Evolutionary conservation across 2,888 invertebrate species (phyloP), one percentile per base, ranked within the genome.

Genomic region (Synergus gifuensis): DNA sequence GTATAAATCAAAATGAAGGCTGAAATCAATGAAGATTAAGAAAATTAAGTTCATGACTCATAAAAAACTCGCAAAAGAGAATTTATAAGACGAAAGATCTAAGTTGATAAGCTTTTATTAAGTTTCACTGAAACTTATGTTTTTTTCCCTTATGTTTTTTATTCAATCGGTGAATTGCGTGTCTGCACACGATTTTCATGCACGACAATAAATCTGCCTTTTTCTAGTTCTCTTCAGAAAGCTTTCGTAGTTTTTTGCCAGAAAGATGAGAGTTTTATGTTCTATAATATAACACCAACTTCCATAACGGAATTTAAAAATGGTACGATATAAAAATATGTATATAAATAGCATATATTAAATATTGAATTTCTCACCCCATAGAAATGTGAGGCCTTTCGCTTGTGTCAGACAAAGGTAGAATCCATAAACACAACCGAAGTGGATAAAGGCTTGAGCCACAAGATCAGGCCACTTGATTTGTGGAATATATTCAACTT

Each of bases 401-500:
- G 94, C 94, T 46, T 93, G 89, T 60, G 94, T 94, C 83, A 95
- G 88, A 78, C 95, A 93, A 88, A 96, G 93, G 92, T 94, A 96
- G 62, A 96, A 83, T 83, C 96, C 96, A 89, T 96, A 96, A 60
- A 96, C 85, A 83, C 94, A 94, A 49, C 96, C 96, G 80, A 90
- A 90, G 92, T 97, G 97, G 88, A 97, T 93, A 85, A 94, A 94
- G 81, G 95, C 86, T 93, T 96, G 96, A 28, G 94, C 96, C 18
- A 92, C 89, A 2, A 96, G 92, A 90, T 97, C 96, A 0, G 95
- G 95, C 96, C 96, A 97, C 90, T 94, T 94, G 80, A 96, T 94
- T 85, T 92, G 92, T 3, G 96, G 93, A 81, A 91, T 93, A 86
- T 95, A 96, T 83, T 88, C 85, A 5, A 88, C 78, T n/a, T 80